Evolutionary conservation across 2,888 invertebrate species (phyloP), one percentile per base, ranked within the genome.

Genomic region (Hoplodrina ambigua): DNA sequence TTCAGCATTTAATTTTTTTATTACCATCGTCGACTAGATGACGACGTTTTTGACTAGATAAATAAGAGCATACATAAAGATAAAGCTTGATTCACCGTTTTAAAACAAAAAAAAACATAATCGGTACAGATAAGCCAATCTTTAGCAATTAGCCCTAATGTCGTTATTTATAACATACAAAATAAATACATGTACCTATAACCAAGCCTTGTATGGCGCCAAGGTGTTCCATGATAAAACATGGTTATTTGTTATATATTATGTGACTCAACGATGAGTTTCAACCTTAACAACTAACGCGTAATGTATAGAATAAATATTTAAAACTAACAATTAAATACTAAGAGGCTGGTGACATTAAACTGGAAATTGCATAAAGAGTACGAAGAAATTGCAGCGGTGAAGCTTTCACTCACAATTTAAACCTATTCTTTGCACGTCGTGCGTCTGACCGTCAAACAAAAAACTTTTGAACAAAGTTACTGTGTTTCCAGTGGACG

Each of bases 81-180:
- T 56, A 72, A 67, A 64, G 54, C 60, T 78, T 52, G 64, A 61
- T 57, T 78, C 66, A 61, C 53, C 41, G 55, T 82, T 78, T 81
- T 69, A 75, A 81, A 75, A 77, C 72, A 75, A 68, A 79, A 67
- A 58, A 37, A 25, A 50, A 70, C 53, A 25, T 69, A 73, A 74
- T 80, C 69, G 20, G 54, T 15, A 41, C 33, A 82, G 88, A 89
- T 88, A 89, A 85, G 75, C 63, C 72, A 64, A 82, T 84, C 72
- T 78, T 71, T 50, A 79, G 61, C 84, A 73, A 87, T 89, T 87
- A 89, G 78, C 86, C 87, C 81, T 85, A 89, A 88, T 88, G 73
- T 64, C 76, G 83, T 76, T 78, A 64, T 58, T 76, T 66, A 70
- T n/a, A 61, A 70, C 79, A 75, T 78, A 50, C 63, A 76, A 61